These are phyloP conservation scores for zebrafish (Danio rerio) DNA, from an alignment of 2,113 vertebrate genomes.

Conservation along the genomic window GRCz12tu NC_133180.1:75599501-75600000, in stretches of 20 bases:
- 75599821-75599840: not conserved
- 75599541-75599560: conserved; percentile 93
- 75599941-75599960: too few relatives aligned
- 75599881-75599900: too few relatives aligned
- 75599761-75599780: conserved; percentile 98
- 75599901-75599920: too few relatives aligned
- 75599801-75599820: not conserved
- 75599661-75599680: conserved; percentile 89
- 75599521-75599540: conserved; percentile 90
- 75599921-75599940: too few relatives aligned
- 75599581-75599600: not conserved
- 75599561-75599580: conserved; percentile 35
- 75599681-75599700: conserved; percentile 93
- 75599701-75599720: conserved; percentile 90
- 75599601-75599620: not conserved
- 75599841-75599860: not conserved
- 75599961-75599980: conserved; percentile 85
- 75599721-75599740: conserved; percentile 87
- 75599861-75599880: too few relatives aligned
- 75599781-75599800: conserved; percentile 93
- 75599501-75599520: conserved; percentile 96
- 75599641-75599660: conserved; percentile 86
- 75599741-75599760: conserved; percentile 89
- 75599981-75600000: conserved; percentile 94
- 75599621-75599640: conserved; percentile 81